Percentiles rank a stretch among this genome's conserved stretches.
These are phyloP conservation scores for Mycteria americana DNA, from an alignment of 2,797 vertebrate genomes.

Conservation along the genomic window DNA sequence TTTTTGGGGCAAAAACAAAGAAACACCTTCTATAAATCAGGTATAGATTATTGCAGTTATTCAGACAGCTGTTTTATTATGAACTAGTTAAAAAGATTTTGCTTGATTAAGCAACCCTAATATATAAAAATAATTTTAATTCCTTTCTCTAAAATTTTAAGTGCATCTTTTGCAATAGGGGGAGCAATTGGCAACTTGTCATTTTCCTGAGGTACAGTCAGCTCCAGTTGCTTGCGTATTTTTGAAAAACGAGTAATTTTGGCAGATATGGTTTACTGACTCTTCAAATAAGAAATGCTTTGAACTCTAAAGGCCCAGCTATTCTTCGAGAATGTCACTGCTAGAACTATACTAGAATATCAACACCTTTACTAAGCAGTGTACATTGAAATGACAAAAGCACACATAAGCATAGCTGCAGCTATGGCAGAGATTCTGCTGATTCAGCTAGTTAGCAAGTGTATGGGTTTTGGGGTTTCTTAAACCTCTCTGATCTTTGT, in stretches of 20 bases:
- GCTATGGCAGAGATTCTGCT: background rate
- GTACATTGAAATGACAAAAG: background rate
- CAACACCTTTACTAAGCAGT: background rate
- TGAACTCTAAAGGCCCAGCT: background rate
- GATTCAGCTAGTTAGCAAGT: background rate
- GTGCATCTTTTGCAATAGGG: background rate
- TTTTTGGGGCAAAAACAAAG: background rate
- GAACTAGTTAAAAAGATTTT: background rate
- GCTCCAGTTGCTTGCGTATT: background rate
- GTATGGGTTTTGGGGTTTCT: background rate
- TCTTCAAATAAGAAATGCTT: background rate
- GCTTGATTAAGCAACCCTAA: background rate
- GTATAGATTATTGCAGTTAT: background rate
- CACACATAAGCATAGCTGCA: background rate
- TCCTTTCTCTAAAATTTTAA: background rate
- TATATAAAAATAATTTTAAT: background rate
- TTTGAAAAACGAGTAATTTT: background rate
- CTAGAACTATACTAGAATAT: background rate
- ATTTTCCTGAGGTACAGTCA: background rate
- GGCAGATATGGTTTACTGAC: background rate
- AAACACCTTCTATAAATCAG: background rate
- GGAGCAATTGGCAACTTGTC: background rate
- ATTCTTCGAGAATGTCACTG: background rate
- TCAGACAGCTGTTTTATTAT: background rate
- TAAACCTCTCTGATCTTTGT: background rate